Evolutionary conservation across 2,888 invertebrate species (phyloP), one percentile per base, ranked within the genome.

Genomic region (Polydesmus complanatus): DNA sequence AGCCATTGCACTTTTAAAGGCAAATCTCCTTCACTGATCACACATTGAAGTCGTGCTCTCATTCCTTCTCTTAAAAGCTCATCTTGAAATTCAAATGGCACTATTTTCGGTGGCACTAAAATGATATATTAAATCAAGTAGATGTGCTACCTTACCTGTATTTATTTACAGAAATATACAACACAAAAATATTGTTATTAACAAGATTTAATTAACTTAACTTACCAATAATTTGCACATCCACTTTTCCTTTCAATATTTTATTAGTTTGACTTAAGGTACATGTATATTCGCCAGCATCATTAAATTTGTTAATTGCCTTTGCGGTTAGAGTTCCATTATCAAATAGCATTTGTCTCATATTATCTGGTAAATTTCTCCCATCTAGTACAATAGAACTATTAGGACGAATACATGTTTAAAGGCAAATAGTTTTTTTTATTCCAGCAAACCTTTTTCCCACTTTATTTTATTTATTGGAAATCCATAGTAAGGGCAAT

Each of bases 171-270:
- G n/a, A n/a, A n/a, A n/a, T n/a, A n/a, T n/a, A n/a, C n/a, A n/a
- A n/a, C n/a, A n/a, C n/a, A n/a, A n/a, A n/a, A n/a, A n/a, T n/a
- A n/a, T n/a, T n/a, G n/a, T n/a, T n/a, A n/a, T n/a, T n/a, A n/a
- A n/a, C n/a, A n/a, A n/a, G n/a, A n/a, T n/a, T n/a, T n/a, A n/a
- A n/a, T n/a, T n/a, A n/a, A n/a, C n/a, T n/a, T 18, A 14, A 21
- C 93, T 86, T 81, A 95, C 95, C 94, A 88, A 95, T 91, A 60
- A 95, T 91, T 84, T 89, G 88, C 63, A 95, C 86, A 81, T 91
- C 90, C 62, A 95, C 80, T 27, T 86, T 85, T 18, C 49, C 51
- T 50, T 61, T 21, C 11, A 21, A 26, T 3, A 27, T n/a, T 19
- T 90, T 92, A 62, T 91, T 90, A 18, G 86, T 84, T 75, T 93